Percentiles rank a stretch among this genome's conserved stretches.
These are phyloP conservation scores for Heptranchias perlo DNA, from an alignment of 2,113 vertebrate genomes.

Conservation along the genomic window DNA sequence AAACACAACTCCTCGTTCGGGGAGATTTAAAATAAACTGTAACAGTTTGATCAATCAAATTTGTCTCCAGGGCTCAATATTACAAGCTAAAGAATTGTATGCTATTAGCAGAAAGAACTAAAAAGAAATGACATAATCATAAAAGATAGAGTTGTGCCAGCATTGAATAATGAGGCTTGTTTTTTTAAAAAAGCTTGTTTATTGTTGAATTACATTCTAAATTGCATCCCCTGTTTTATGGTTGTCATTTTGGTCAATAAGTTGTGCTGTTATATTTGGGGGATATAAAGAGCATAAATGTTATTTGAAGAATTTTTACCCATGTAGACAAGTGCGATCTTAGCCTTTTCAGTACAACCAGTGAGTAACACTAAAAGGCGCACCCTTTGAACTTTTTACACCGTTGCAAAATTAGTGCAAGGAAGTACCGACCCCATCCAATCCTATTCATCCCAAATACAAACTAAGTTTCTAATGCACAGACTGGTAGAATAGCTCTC, in stretches of 20 bases:
- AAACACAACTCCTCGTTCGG: neutral
- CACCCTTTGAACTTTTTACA: neutral
- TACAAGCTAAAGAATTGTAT: neutral
- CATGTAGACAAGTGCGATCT: neutral
- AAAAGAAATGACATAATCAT: neutral
- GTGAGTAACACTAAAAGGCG: neutral
- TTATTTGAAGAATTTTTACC: neutral
- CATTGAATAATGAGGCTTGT: neutral
- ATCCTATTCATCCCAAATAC: neutral
- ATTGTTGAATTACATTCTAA: neutral
- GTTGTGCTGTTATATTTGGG: neutral
- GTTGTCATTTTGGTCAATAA: neutral
- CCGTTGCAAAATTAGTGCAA: neutral
- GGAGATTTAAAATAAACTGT: neutral
- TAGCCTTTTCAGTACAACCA: neutral
- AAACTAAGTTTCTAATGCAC: neutral
- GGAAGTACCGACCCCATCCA: neutral
- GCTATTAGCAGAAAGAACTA: neutral
- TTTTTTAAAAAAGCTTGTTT: neutral
- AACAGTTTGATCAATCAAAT: neutral
- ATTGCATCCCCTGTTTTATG: neutral
- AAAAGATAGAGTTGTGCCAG: neutral
- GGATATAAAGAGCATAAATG: neutral
- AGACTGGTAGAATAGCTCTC: no score
- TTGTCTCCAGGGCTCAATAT: neutral